phyloP scores from a whole-genome alignment of 2,797 vertebrate species.

The Cossypha polioptera region DNA sequence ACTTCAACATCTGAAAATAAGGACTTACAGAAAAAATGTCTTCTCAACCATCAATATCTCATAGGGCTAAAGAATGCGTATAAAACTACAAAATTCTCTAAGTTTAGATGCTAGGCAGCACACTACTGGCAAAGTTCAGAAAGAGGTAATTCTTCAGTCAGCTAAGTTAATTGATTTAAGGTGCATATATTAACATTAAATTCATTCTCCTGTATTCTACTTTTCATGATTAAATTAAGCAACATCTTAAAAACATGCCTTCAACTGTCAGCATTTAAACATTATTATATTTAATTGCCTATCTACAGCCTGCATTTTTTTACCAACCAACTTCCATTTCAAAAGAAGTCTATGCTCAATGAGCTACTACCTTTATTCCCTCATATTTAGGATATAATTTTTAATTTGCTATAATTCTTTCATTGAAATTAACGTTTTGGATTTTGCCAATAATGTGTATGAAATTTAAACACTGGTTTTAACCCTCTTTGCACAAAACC shows the following conservation, averaged over 20 bases:
- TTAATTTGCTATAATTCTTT: background rate
- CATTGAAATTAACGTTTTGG: background rate
- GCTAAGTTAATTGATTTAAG: background rate
- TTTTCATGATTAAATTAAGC: background rate
- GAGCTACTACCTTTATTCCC: background rate
- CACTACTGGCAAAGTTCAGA: background rate
- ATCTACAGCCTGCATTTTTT: background rate
- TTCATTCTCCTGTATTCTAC: background rate
- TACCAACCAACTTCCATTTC: background rate
- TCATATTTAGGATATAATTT: background rate
- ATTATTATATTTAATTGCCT: background rate
- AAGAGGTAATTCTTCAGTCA: background rate
- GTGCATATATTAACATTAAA: background rate
- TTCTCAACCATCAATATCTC: background rate
- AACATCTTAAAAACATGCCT: background rate
- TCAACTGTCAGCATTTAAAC: background rate
- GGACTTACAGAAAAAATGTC: background rate
- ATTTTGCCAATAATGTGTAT: background rate
- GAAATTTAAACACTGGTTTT: background rate
- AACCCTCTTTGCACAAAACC: background rate
- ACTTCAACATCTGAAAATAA: background rate
- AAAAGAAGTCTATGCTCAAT: background rate
- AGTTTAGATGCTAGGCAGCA: background rate
- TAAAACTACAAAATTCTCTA: background rate
- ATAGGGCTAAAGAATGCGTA: background rate